These are phyloP conservation scores for Neuroscelio doddi DNA, from an alignment of 2,888 invertebrate species.

Conservation along the genomic window DNA sequence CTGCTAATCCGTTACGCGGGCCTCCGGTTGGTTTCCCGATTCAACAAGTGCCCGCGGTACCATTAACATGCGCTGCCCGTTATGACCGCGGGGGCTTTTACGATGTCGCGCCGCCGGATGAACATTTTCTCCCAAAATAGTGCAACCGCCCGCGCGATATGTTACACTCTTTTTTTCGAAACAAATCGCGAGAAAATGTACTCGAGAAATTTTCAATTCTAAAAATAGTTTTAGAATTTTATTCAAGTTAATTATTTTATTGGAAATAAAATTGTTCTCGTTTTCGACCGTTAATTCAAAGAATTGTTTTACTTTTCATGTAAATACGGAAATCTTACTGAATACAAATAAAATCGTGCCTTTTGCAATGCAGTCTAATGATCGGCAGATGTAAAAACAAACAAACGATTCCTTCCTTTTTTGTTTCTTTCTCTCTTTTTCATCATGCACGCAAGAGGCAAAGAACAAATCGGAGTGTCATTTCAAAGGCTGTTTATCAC, in stretches of 20 bases:
- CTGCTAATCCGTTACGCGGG: constrained; percentile 63
- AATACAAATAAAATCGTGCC: too few relatives aligned
- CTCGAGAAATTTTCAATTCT: too few relatives aligned
- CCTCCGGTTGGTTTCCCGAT: constrained; percentile 53
- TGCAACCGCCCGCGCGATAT: constrained; percentile 4
- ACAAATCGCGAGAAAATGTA: neutral
- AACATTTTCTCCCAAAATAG: constrained; percentile 41
- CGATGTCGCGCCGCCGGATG: constrained; percentile 16
- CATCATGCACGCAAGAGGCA: constrained; percentile 19
- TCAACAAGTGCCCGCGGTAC: constrained; percentile 54
- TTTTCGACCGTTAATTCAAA: too few relatives aligned
- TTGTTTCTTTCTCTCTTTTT: neutral
- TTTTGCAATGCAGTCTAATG: too few relatives aligned
- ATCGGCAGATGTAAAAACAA: neutral
- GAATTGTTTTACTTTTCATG: too few relatives aligned
- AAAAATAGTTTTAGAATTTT: too few relatives aligned
- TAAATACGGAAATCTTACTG: too few relatives aligned
- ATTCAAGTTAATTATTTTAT: too few relatives aligned
- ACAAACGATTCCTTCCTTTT: neutral
- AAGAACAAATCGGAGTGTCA: constrained; percentile 27
- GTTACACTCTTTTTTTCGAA: constrained; percentile 6
- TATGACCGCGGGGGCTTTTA: constrained; percentile 38
- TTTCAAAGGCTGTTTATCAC: constrained; percentile 38
- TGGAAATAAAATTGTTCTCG: too few relatives aligned
- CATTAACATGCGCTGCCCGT: constrained; percentile 38